Evolutionary conservation across 53 echinoderm and acorn worm species (phyloP), one percentile per base, ranked within the genome.

Genomic region (Echinometra lucunter): DNA sequence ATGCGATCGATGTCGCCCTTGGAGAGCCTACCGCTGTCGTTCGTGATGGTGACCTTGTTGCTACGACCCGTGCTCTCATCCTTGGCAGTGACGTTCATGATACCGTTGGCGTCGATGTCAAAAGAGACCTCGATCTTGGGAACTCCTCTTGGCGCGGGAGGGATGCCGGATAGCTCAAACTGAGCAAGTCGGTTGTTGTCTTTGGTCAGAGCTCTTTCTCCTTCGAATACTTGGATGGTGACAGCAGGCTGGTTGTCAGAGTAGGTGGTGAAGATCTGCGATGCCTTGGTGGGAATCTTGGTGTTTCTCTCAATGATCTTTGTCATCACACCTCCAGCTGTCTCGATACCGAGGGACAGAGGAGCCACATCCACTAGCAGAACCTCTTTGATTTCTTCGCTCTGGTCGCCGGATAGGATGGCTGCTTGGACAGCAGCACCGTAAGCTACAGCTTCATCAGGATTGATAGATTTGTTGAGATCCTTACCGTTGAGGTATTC

Each of bases 291-390:
- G 7, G 97, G 97, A 85, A 97, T 96, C 17, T 96, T 88, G 35
- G 90, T 94, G 94, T 97, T 98, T 21, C 97, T 95, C 74, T 97
- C 97, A 45, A 98, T 97, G 67, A 98, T 95, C 27, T 96, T 97
- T 17, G 97, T 96, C 97, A 97, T 97, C 47, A 97, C 95, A 30
- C 97, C 97, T 11, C 97, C 98, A 37, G 97, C 98, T 13, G 97
- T 97, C 90, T 97, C 97, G 56, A 97, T 97, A 37, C 97, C 97
- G 17, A 97, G 96, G 5, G 97, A 98, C 38, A 98, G 91, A 80
- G 98, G 98, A 89, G 98, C 95, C 25, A 98, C 98, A 93, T 98
- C 98, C 1, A 98, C 96, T 9, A 98, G 95, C 11, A 98, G 92
- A 45, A 98, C 96, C 83, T 98, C 98, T 49, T 97, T 97, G 16